A percentile compares a stretch with the other conserved stretches of the same genome.
Conservation (phyloP, 2,113 vertebrate species). For the Phalacrocorax aristotelis region DNA sequence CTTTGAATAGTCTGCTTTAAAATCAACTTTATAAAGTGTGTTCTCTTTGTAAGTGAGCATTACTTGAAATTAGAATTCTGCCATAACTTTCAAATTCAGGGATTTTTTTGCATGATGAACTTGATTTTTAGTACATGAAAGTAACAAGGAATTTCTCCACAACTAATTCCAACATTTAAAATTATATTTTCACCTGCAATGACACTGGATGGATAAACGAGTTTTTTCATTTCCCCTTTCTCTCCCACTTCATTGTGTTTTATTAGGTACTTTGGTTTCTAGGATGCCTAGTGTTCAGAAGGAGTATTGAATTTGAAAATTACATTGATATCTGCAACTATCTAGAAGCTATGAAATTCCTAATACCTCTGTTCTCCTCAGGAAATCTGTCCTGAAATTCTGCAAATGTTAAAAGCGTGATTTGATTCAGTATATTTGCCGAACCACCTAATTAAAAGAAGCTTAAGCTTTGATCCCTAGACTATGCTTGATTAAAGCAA, state of each 20-base stretch:
- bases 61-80: neutral
- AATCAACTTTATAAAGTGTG: neutral
- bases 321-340: neutral
- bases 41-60: neutral
- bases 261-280: neutral
- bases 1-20: neutral
- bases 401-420: neutral
- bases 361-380: neutral
- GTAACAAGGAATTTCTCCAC: neutral
- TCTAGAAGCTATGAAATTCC: neutral
- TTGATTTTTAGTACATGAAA: neutral
- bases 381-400: neutral
- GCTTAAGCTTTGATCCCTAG: neutral
- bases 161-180: conserved; percentile 3
- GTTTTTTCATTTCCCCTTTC: neutral
- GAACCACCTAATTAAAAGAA: conserved; percentile 1
- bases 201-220: neutral
- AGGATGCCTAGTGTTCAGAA: neutral
- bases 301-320: neutral
- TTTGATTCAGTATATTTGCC: conserved; percentile 23
- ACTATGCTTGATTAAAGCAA: conserved; percentile 56
- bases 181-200: neutral
- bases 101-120: neutral
- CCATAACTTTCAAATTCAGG: neutral
- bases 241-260: neutral